Evolutionary conservation across 1,140 invertebrate species (phyloP).

Genomic region (Magallana gigas): DNA sequence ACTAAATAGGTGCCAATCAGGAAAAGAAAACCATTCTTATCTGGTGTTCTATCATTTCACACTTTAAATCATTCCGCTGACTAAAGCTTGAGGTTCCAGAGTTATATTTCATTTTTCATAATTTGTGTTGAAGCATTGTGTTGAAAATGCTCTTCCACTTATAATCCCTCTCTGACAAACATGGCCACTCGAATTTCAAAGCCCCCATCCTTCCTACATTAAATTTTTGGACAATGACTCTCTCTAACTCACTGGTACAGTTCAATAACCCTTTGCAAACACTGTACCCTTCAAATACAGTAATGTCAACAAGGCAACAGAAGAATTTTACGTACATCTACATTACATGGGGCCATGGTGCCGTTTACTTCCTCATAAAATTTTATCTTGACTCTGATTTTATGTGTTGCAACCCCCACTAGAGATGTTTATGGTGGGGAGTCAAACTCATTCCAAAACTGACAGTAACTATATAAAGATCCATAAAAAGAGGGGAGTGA

Average conservation of each 20-base stretch:
- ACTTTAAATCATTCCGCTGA: conserved; percentile 19
- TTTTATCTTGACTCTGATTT: conserved; percentile 27
- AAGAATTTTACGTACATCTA: conserved; percentile 3
- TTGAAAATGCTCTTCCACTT: not conserved
- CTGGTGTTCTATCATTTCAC: conserved; percentile 15
- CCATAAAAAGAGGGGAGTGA: not conserved
- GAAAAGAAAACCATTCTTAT: conserved; percentile 28
- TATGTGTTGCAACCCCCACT: conserved; percentile 26
- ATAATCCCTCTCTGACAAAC: not conserved
- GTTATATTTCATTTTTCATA: conserved; percentile 21
- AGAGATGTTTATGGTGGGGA: conserved; percentile 18
- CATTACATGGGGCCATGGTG: conserved; percentile 2
- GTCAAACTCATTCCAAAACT: conserved; percentile 19
- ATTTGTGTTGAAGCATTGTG: not conserved
- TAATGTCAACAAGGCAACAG: conserved; percentile 10
- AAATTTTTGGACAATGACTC: conserved; percentile 25
- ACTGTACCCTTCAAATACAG: not conserved
- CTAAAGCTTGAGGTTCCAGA: not conserved
- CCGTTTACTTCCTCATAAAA: conserved; percentile 14
- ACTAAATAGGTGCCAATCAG: conserved; percentile 21
- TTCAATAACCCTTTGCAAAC: conserved; percentile 23
- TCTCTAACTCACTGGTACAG: not conserved
- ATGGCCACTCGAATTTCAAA: conserved; percentile 11
- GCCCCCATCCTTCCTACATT: not conserved
- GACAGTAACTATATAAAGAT: not conserved